These are phyloP conservation scores for Plumapathes pennacea DNA, from an alignment of 92 coral and sea anemone genomes.

Conservation along the genomic window DNA sequence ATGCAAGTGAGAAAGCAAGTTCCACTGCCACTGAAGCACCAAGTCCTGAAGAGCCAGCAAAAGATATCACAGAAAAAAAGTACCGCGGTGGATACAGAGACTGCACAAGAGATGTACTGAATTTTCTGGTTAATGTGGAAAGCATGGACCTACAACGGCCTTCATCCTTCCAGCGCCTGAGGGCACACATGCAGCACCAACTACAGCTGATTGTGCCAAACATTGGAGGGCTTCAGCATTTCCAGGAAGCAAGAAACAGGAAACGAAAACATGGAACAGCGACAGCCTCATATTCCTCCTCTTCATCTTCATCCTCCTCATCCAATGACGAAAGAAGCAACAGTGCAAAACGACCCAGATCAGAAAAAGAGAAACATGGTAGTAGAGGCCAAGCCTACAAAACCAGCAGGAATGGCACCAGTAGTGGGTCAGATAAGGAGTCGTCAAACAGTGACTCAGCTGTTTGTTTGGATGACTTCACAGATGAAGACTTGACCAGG, in stretches of 20 bases:
- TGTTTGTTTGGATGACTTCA: constrained; percentile 32
- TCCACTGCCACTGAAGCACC: not conserved
- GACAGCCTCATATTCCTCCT: not conserved
- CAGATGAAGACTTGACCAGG: constrained; percentile 22
- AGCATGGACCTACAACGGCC: constrained; percentile 68
- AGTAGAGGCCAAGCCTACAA: constrained; percentile 10
- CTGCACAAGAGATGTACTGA: constrained; percentile 62
- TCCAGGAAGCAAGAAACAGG: no score
- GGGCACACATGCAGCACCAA: constrained; percentile 63
- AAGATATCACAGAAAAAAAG: constrained; percentile 11
- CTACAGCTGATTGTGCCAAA: constrained; percentile 26
- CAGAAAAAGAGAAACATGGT: constrained; percentile 11
- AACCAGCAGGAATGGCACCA: constrained; percentile 23
- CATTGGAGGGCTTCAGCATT: no score
- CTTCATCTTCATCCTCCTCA: constrained; percentile 30
- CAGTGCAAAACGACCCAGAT: no score
- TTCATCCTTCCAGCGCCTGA: constrained; percentile 65
- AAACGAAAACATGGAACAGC: constrained; percentile 5
- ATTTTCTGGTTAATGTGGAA: constrained; percentile 60
- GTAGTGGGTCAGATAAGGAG: constrained; percentile 28
- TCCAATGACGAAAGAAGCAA: no score
- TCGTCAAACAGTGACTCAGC: constrained; percentile 37
- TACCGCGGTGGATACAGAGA: constrained; percentile 70
- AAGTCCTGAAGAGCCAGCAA: not conserved
- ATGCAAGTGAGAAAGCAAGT: no score